Base-by-base conservation (phyloP, 2,797 vertebrate genomes). In the Manis pentadactyla region DNA sequence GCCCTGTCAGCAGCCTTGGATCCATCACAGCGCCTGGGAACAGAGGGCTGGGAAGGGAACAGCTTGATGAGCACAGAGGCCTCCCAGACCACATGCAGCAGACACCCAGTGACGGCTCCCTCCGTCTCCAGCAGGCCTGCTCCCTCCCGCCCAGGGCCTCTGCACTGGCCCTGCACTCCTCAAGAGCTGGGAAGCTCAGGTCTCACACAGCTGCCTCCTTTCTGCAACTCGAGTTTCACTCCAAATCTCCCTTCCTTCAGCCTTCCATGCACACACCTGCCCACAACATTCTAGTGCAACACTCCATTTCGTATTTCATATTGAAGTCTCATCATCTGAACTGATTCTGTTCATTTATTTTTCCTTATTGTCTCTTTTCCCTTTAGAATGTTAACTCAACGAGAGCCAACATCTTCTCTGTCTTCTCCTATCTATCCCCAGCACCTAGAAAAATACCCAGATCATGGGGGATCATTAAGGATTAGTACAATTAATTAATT, bases 21-120 rank as follows among this genome's bases (percentile, higher is more conserved):
- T 73, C 9, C 39, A 13, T 90, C 78, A 49, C 4, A 4, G 51
- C 19, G 55, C 6, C 81, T 1, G 0, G 7, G 42, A 61, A 64
- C 37, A 6, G 17, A 68, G 78, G 11, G 4, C 17, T 0, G 0
- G 46, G 34, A 51, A 0, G 0, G 51, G 69, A 9, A 69, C 17
- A 31, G 5, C 1, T 64, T 79, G 74, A 81, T 8, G 18, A 83
- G 12, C 37, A 23, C 4, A 25, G n/a, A 21, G 23, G 15, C 59
- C 55, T 55, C 14, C 53, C 1, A 4, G 64, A 57, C 53, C 19
- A 25, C 63, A 0, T 0, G 57, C 71, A 29, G 29, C 1, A 7
- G 21, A 29, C 2, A 4, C 18, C 46, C 25, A 4, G 11, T 37
- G n/a, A 23, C 7, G 5, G 82, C 31, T 49, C 61, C 23, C 31